Evolutionary conservation across 2,113 vertebrate species (phyloP).

Genomic region (Aspiorhynchus laticeps): DNA sequence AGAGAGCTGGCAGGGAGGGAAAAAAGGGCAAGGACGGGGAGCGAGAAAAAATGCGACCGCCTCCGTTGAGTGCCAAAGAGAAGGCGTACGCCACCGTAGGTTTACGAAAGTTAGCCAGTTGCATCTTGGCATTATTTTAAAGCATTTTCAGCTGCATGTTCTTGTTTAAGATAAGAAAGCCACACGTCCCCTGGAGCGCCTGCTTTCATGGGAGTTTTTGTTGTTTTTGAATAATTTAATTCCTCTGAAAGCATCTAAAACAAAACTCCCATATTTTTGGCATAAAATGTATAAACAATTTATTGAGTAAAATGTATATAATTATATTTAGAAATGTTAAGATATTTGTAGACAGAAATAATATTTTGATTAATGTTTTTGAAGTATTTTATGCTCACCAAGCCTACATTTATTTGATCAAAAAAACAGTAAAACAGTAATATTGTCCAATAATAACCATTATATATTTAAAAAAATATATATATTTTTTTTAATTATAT

Average conservation of each 20-base stretch:
- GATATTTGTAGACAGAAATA: background rate
- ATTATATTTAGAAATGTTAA: too few species aligned
- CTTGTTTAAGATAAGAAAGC: background rate
- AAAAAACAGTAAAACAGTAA: too few species aligned
- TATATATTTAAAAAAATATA: too few species aligned
- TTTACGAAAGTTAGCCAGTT: background rate
- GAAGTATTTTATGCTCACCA: too few species aligned
- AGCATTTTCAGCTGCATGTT: background rate
- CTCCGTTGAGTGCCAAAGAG: too few species aligned
- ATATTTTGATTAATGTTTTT: too few species aligned
- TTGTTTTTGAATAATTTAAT: background rate
- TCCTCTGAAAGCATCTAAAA: background rate
- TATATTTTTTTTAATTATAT: too few species aligned
- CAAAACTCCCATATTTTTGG: background rate
- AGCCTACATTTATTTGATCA: too few species aligned
- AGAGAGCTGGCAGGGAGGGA: too few species aligned
- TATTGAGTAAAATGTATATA: background rate
- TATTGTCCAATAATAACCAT: too few species aligned
- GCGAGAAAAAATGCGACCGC: too few species aligned
- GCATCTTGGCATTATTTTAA: slow-evolving; percentile 20
- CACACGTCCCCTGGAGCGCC: background rate
- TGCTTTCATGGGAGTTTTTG: background rate
- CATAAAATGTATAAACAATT: background rate
- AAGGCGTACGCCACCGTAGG: background rate
- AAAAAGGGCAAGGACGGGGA: too few species aligned